Percentiles rank a stretch among this genome's conserved stretches.
phyloP scores from a whole-genome alignment of 1,140 invertebrate genomes.

The Choristoneura fumiferana region DNA sequence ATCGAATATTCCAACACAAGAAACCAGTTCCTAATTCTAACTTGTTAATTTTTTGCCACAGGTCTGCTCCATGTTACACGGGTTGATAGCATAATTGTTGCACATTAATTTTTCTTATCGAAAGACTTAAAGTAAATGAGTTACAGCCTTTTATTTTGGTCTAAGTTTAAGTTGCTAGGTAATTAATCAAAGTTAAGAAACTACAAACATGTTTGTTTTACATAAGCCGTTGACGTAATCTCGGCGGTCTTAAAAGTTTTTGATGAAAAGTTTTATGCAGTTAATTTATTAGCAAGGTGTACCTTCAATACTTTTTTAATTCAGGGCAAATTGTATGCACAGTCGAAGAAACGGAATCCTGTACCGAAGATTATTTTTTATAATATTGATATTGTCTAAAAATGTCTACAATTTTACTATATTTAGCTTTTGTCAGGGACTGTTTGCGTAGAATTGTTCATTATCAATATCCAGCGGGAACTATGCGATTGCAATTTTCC shows the following conservation, averaged over 20 bases:
- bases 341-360: no score
- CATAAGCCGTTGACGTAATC: constrained; percentile 10
- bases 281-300: no score
- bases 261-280: no score
- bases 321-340: no score
- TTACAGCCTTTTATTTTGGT: constrained; percentile 33
- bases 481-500: no score
- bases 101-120: constrained; percentile 36
- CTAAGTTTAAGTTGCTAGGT: constrained; percentile 31
- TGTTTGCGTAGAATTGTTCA: no score
- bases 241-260: neutral
- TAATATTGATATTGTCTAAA: no score
- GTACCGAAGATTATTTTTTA: no score
- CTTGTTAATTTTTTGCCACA: constrained; percentile 40
- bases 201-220: constrained; percentile 7
- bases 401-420: no score
- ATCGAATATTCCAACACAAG: constrained; percentile 62
- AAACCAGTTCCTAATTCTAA: constrained; percentile 62
- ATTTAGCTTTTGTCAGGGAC: no score
- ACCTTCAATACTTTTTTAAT: no score
- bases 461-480: no score
- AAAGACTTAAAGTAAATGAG: constrained; percentile 22
- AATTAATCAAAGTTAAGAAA: constrained; percentile 27
- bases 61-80: constrained; percentile 20
- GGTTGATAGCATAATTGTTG: neutral